Percentiles rank a stretch among this genome's conserved stretches.
phyloP scores from a whole-genome alignment of 2,797 vertebrate species.

The Cyclopterus lumpus region DNA sequence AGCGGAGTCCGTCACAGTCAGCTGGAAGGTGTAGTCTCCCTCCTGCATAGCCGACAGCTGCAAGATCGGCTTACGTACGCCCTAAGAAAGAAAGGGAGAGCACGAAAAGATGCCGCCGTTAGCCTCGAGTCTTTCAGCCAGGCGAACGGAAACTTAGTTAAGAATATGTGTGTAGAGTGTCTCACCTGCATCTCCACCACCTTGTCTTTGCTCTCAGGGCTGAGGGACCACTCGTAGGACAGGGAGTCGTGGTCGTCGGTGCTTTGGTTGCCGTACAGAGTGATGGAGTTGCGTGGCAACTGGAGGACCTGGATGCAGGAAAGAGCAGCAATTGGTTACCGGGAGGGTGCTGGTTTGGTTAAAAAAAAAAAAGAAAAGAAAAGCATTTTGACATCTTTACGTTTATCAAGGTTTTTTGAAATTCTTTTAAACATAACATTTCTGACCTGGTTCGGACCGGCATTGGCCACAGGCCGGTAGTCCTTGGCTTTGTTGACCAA shows the following conservation, averaged over 20 bases:
- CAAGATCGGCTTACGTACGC: slow-evolving; percentile 91
- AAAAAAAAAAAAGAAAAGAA: no score
- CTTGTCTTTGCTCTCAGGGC: slow-evolving; percentile 95
- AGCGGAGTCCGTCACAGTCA: slow-evolving; percentile 94
- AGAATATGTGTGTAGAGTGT: neutral
- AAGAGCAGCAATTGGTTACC: neutral
- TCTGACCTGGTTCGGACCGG: slow-evolving; percentile 88
- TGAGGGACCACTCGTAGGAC: slow-evolving; percentile 98
- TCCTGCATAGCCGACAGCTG: slow-evolving; percentile 98
- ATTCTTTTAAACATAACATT: neutral
- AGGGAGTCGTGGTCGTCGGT: slow-evolving; percentile 93
- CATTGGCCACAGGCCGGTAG: slow-evolving; percentile 93
- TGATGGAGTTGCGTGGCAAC: slow-evolving; percentile 93
- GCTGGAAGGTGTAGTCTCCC: slow-evolving; percentile 97
- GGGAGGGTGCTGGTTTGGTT: neutral
- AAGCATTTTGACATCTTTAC: neutral
- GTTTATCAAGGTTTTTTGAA: neutral
- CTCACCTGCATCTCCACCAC: slow-evolving; percentile 99
- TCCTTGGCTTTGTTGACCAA: slow-evolving; percentile 95
- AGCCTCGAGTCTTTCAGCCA: neutral
- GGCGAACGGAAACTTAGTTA: neutral
- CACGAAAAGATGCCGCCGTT: neutral
- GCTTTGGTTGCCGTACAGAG: slow-evolving; percentile 93
- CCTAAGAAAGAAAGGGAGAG: slow-evolving; percentile 75
- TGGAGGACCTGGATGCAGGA: slow-evolving; percentile 91